A percentile compares a stretch with the other conserved stretches of the same genome.
Evolutionary conservation across 1,140 invertebrate species (phyloP).

Genomic region (Yoshiicerus persimilis): DNA sequence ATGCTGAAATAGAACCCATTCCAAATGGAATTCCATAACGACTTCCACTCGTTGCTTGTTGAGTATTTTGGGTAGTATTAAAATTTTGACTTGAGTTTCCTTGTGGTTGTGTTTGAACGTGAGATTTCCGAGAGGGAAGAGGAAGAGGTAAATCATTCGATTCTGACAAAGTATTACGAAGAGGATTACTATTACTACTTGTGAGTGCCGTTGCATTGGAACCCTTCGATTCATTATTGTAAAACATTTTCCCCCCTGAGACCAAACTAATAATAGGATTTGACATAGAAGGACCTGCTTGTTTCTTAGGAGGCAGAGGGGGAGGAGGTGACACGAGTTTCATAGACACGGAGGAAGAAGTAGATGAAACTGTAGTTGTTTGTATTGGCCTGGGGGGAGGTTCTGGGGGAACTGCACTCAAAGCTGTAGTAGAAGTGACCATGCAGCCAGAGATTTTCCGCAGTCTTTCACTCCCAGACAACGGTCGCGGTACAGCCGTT

Average conservation of each 20-base stretch:
- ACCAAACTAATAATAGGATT: conserved; percentile 20
- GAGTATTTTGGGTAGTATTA: not conserved
- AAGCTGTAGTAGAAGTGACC: conserved; percentile 45
- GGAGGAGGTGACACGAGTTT: conserved; percentile 60
- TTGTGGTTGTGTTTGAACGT: not conserved
- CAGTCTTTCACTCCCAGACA: conserved; percentile 36
- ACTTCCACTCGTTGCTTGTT: not conserved
- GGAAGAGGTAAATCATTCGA: conserved; percentile 44
- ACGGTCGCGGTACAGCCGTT: conserved; percentile 45
- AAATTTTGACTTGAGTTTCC: not conserved
- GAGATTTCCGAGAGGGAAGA: conserved; percentile 33
- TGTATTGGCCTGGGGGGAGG: conserved; percentile 66
- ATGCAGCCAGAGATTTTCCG: not conserved
- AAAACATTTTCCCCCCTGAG: not conserved
- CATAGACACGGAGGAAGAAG: not conserved
- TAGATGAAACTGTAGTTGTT: conserved; percentile 56
- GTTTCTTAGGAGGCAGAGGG: conserved; percentile 80
- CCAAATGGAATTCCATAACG: conserved; percentile 26
- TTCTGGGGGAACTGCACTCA: conserved; percentile 64
- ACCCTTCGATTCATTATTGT: not conserved
- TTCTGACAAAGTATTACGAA: not conserved
- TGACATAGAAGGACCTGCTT: conserved; percentile 50
- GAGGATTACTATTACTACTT: not conserved
- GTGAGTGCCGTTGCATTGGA: not conserved
- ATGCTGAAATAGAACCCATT: not conserved